Base-by-base conservation (phyloP, 2,797 vertebrate genomes). In the Danionella dracula region DNA sequence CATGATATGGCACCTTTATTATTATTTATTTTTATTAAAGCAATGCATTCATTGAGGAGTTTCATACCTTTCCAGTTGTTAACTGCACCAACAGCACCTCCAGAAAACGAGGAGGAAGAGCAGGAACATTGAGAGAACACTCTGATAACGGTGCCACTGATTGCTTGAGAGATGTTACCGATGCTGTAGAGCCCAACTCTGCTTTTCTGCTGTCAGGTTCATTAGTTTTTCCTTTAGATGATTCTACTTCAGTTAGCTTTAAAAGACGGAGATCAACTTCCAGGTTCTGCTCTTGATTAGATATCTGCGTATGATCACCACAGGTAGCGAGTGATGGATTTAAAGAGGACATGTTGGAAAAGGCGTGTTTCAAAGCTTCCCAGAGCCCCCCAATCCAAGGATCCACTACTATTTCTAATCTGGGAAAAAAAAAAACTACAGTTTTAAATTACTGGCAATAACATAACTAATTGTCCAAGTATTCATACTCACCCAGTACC, bases 351-450 rank as follows among this genome's bases (percentile, higher is more conserved):
- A 91, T 90, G 44, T 80, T 86, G 65, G 79, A 74, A 72, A 91
- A 81, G 7, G 82, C 82, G 73, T 83, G 82, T 53, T 82, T 81
- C 31, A 97, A 86, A 34, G 93, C 92, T 12, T 82, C 75, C 97
- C 97, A 99, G 76, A 99, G 89, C 57, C 93, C 94, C 40, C 92
- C 85, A 71, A 99, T 88, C 97, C 97, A 99, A 0, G 96, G 95
- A 61, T 98, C 96, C 35, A 97, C 87, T 65, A 98, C 94, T 51
- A 96, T 57, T 71, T 99, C 97, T 75, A 98, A 85, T 60, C 96
- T 99, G 68, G 58, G 78, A 11, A 7, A 2, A 31, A 0, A 35
- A 12, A 70, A 54, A 17, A 34, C 23, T 6, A 27, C n/a, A n/a
- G n/a, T n/a, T n/a, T n/a, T n/a, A 6, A 27, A 27, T 27, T 27